Evolutionary conservation across 2,797 vertebrate genomes (phyloP).

Genomic region (Fistularia tabacaria): DNA sequence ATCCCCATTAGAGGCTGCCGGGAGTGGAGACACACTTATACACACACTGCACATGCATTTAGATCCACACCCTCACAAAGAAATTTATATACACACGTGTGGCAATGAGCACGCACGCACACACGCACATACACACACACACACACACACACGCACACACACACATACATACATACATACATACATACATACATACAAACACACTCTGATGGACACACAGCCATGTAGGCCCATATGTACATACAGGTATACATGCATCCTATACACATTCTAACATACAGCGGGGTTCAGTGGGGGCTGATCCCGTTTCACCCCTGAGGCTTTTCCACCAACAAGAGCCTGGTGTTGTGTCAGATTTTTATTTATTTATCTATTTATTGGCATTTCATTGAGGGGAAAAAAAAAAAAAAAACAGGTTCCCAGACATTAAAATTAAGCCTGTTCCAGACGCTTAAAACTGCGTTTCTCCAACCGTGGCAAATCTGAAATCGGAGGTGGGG

Average conservation of each 20-base stretch:
- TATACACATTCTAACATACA: conserved; percentile 22
- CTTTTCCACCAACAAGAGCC: conserved; percentile 34
- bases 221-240: conserved; percentile 1
- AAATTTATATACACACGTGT: conserved; percentile 20
- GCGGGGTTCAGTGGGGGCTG: conserved; percentile 53
- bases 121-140: conserved; percentile 16
- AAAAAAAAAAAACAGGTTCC: conserved; percentile 15
- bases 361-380: not conserved
- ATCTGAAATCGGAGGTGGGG: conserved; percentile 29
- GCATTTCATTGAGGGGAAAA: conserved; percentile 10
- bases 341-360: conserved; percentile 20
- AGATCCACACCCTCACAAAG: conserved; percentile 21
- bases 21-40: conserved; percentile 57
- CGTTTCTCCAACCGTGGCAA: conserved; percentile 22
- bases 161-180: conserved; percentile 29
- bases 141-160: conserved; percentile 5
- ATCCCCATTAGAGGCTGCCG: conserved; percentile 76
- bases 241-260: conserved; percentile 30
- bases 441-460: conserved; percentile 37
- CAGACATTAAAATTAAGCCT: conserved; percentile 29
- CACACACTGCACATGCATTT: conserved; percentile 15
- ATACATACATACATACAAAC: conserved; percentile 17
- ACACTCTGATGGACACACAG: conserved; percentile 2
- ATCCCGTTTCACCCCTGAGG: conserved; percentile 51
- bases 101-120: conserved; percentile 2